phyloP scores from a whole-genome alignment of 2,113 vertebrate genomes.

The Oncorhynchus nerka region DNA sequence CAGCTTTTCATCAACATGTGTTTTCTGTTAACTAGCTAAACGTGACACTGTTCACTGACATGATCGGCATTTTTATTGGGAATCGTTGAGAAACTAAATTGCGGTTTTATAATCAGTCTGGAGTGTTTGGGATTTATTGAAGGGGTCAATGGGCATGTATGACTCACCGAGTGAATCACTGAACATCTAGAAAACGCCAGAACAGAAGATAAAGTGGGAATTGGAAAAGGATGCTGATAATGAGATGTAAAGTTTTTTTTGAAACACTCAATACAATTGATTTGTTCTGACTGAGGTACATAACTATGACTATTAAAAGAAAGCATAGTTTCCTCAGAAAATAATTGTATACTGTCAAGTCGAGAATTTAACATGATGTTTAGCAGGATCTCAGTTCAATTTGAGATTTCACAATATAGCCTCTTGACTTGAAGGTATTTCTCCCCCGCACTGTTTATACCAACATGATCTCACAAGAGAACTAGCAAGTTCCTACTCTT shows the following conservation, averaged over 20 bases:
- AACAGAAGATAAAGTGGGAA: background rate
- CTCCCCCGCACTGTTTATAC: too few species aligned
- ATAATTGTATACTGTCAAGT: conserved; percentile 14
- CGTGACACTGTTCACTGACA: background rate
- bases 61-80: background rate
- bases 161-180: background rate
- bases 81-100: background rate
- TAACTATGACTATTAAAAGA: conserved; percentile 26
- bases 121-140: background rate
- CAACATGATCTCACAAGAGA: too few species aligned
- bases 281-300: conserved; percentile 20
- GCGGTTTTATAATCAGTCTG: background rate
- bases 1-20: background rate
- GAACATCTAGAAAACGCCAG: background rate
- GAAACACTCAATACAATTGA: conserved; percentile 13
- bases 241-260: background rate
- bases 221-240: background rate
- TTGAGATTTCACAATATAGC: background rate
- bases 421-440: background rate
- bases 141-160: background rate
- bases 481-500: background rate
- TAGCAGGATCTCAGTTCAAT: conserved; percentile 7
- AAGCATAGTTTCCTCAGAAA: conserved; percentile 23
- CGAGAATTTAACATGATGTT: conserved; percentile 17
- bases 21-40: background rate